Percentiles rank a stretch among this genome's conserved stretches.
These are phyloP conservation scores for Meganola albula DNA, from an alignment of 2,888 invertebrate species.

Conservation along the genomic window DNA sequence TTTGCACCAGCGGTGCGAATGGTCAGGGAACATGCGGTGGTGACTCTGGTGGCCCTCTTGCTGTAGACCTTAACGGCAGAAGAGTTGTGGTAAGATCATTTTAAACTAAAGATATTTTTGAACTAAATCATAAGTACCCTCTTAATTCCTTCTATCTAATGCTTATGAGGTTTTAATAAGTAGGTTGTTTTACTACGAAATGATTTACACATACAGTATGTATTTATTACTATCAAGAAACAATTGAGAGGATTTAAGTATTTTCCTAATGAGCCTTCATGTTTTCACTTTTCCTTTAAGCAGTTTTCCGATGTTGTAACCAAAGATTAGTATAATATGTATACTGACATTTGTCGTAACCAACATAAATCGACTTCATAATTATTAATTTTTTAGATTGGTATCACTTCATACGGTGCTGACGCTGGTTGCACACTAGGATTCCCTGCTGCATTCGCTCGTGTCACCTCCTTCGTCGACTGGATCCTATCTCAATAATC, in stretches of 20 bases:
- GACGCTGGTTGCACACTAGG: slow-evolving; percentile 36
- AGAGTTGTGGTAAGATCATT: slow-evolving; percentile 24
- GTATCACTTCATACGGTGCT: slow-evolving; percentile 42
- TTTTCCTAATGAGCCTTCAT: no score
- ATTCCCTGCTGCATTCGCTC: slow-evolving; percentile 42
- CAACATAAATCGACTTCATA: not conserved
- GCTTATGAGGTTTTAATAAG: no score
- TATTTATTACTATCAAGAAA: no score
- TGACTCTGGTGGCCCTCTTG: slow-evolving; percentile 42
- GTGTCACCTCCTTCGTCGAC: slow-evolving; percentile 36
- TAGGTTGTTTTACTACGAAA: no score
- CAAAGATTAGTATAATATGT: no score
- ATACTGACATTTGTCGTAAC: not conserved
- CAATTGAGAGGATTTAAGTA: no score
- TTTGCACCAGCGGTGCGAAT: slow-evolving; percentile 47
- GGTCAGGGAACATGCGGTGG: slow-evolving; percentile 42
- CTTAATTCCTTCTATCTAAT: no score
- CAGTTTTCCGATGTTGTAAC: no score
- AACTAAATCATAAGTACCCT: no score
- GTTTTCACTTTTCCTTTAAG: no score
- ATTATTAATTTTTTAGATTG: slow-evolving; percentile 23
- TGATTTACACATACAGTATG: no score
- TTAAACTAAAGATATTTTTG: no score
- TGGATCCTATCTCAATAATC: slow-evolving; percentile 32
- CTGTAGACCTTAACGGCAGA: slow-evolving; percentile 8